Base-by-base conservation (phyloP, 1,140 invertebrate species). In the Zaprionus inermis region DNA sequence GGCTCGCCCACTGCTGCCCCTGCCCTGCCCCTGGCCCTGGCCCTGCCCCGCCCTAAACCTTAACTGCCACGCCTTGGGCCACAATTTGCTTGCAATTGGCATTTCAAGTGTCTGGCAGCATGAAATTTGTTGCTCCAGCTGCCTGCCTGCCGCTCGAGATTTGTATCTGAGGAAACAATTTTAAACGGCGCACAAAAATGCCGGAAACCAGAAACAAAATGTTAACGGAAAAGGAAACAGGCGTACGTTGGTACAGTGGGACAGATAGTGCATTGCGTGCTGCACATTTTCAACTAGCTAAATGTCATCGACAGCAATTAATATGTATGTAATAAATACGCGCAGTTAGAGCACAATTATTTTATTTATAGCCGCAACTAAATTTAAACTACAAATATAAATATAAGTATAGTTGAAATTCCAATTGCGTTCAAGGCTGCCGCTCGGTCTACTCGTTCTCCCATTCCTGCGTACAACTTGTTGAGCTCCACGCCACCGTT, bases 191-290 rank as follows among this genome's bases (percentile, higher is more conserved):
- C 54, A 83, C 79, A 86, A 88, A 86, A 86, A 86, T 88, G 83
- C 83, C 83, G 83, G 83, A 86, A 86, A 88, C 83, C 83, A 86
- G 83, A 88, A 84, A 88, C 83, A 86, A 83, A 86, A 86, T 86
- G 83, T 79, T 83, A 86, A 79, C 83, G 83, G 83, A 86, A 86
- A 71, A 81, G 83, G 83, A 86, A 86, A 86, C 83, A 77, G 83
- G 68, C 76, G 76, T 77, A 76, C 76, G 68, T n/a, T 4, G 20
- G 51, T 66, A 38, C 64, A 72, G 20, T 51, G 54, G 24, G n/a
- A 1, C 38, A 44, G 7, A 44, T 5, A 16, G 44, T 22, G 11
- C 44, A 22, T 10, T 49, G 44, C 16, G 44, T 22, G 18, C 18
- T 22, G 5, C 18, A 49, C 11, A 22, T 7, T 46, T 10, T 11